Conservation (phyloP, 1,140 invertebrate genomes). For the Aricia agestis region DNA sequence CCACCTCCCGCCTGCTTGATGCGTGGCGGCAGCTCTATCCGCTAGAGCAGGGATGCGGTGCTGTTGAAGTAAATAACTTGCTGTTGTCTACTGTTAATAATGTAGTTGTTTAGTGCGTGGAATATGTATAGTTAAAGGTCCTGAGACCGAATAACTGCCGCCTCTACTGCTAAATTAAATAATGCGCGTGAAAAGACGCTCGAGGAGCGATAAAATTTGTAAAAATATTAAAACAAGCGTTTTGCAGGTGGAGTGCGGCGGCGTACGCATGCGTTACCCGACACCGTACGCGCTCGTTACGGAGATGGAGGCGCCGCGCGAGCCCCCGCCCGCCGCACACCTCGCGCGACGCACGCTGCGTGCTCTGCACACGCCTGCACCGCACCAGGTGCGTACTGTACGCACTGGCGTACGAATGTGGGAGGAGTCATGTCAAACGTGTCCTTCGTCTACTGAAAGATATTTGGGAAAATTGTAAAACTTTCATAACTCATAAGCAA, state of each 20-base stretch:
- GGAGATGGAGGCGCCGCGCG: slow-evolving; percentile 85
- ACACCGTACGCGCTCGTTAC: slow-evolving; percentile 94
- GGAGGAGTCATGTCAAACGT: neutral
- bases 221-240: neutral
- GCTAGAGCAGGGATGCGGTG: slow-evolving; percentile 78
- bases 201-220: no score
- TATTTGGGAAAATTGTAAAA: no score
- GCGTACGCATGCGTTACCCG: slow-evolving; percentile 95
- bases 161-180: no score
- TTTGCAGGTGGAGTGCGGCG: slow-evolving; percentile 84
- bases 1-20: slow-evolving; percentile 87
- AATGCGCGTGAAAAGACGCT: no score
- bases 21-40: slow-evolving; percentile 98
- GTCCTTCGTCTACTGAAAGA: no score
- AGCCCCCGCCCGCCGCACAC: slow-evolving; percentile 37
- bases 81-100: neutral
- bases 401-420: neutral
- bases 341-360: slow-evolving; percentile 40
- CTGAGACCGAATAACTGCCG: no score
- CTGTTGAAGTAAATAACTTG: slow-evolving; percentile 56
- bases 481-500: no score
- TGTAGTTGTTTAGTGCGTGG: no score
- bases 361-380: slow-evolving; percentile 47
- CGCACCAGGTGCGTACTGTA: slow-evolving; percentile 47
- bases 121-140: no score